phyloP scores from a whole-genome alignment of 2,888 invertebrate genomes.

The Caenorhabditis angaria region DNA sequence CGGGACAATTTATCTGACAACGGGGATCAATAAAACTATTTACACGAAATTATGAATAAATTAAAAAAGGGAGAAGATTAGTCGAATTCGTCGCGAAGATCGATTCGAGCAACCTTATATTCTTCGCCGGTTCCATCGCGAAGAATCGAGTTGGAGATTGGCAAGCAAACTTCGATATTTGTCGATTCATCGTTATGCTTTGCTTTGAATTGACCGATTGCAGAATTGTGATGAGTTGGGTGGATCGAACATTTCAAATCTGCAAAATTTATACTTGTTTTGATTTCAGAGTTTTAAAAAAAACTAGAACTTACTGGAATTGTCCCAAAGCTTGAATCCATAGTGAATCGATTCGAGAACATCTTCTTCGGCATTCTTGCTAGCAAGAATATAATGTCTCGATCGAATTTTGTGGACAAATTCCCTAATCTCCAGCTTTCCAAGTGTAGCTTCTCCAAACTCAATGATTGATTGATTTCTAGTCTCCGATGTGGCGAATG shows the following conservation, averaged over 20 bases:
- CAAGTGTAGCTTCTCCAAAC: conserved; percentile 18
- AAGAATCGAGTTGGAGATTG: neutral
- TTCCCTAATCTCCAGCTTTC: conserved; percentile 12
- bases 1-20: too few species aligned
- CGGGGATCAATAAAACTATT: too few species aligned
- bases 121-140: neutral
- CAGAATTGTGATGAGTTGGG: neutral
- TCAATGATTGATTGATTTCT: too few species aligned
- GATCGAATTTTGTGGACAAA: conserved; percentile 31
- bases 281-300: neutral
- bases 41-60: too few species aligned
- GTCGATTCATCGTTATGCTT: neutral
- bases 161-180: neutral
- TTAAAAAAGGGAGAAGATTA: too few species aligned
- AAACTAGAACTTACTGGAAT: neutral
- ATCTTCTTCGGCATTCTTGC: conserved; percentile 18
- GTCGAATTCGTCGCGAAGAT: neutral
- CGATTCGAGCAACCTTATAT: neutral
- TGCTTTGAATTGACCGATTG: neutral
- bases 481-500: too few species aligned
- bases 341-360: neutral
- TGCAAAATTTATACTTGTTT: too few species aligned
- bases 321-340: neutral
- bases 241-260: neutral
- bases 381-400: conserved; percentile 20